Base-by-base conservation (phyloP, 2,113 vertebrate species). In the Podilymbus podiceps region DNA sequence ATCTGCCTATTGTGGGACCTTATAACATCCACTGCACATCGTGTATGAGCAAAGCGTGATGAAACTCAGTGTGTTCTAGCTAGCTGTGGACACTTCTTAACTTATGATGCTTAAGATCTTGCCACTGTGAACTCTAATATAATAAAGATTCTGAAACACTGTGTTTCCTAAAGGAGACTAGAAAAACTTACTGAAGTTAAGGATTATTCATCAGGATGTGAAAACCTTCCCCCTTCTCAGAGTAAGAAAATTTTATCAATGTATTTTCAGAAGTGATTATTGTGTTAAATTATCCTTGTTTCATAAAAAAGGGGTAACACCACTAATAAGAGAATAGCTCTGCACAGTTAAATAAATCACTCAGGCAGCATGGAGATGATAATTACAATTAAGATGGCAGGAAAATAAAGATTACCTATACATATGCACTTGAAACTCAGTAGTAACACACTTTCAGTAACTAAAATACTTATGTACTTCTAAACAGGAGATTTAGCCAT, bases 301-400 rank as follows among this genome's bases (percentile, higher is more conserved):
- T 86, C 66, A 82, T 58, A 82, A 92, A 97, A 85, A 27, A 67
- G 44, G 10, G 88, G 35, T 44, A 88, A 38, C 33, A 81, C 35
- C 0, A 12, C 71, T 86, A 93, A 73, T 30, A 68, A 76, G 52
- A 38, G 73, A 96, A 94, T 44, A 90, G 66, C 60, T 93, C 79
- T 71, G 64, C 72, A 47, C 60, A n/a, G 86, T 71, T 74, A 92
- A 82, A 95, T 86, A 71, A 92, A 91, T 85, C 22, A 53, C 40
- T 90, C 17, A 15, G 64, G 50, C 56, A 75, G 59, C 16, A 19
- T 0, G 0, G 40, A 91, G 69, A 86, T 85, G 35, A 93, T 95
- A 92, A 94, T 94, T 92, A 78, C 52, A 85, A 89, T 94, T 93
- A 87, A 86, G 86, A 78, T 66, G 64, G 42, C 63, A 88, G 40